These are phyloP conservation scores for Octomys mimax DNA, from an alignment of 2,797 vertebrate genomes.

Conservation along the genomic window DNA sequence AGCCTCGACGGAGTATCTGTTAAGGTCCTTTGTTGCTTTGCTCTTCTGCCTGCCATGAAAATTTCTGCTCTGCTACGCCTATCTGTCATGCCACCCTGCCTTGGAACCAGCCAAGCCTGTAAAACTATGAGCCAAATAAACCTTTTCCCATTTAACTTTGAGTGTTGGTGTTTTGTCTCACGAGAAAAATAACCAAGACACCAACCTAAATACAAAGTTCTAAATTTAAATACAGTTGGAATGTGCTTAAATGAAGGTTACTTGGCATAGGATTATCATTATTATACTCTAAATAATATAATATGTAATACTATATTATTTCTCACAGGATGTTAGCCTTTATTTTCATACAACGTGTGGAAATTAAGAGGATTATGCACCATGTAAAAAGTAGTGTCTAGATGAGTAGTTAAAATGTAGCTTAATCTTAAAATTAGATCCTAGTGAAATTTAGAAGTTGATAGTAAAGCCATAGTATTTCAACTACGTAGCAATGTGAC, in stretches of 20 bases:
- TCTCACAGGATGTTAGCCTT: conserved; percentile 13
- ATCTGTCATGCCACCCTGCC: neutral
- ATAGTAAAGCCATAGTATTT: neutral
- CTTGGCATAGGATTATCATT: neutral
- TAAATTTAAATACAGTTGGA: neutral
- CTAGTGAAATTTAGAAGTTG: conserved; percentile 21
- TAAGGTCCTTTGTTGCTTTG: neutral
- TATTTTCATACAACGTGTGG: neutral
- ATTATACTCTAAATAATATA: conserved; percentile 4
- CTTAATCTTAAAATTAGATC: conserved; percentile 39
- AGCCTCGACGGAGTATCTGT: neutral
- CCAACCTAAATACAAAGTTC: neutral
- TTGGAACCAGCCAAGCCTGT: neutral
- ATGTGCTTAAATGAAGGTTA: neutral
- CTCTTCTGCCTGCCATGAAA: neutral
- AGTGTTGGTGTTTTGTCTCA: neutral
- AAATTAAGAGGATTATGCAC: neutral
- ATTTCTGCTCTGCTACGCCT: neutral
- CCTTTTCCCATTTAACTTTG: neutral
- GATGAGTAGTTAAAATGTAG: conserved; percentile 18
- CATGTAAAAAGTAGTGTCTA: neutral
- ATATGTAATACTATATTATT: neutral
- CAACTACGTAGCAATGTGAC: neutral
- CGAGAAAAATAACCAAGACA: neutral
- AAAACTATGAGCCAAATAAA: neutral